Percentiles rank a stretch among this genome's conserved stretches.
phyloP scores from a whole-genome alignment of 92 coral and sea anemone genomes.

The Phenganax stokvisi region DNA sequence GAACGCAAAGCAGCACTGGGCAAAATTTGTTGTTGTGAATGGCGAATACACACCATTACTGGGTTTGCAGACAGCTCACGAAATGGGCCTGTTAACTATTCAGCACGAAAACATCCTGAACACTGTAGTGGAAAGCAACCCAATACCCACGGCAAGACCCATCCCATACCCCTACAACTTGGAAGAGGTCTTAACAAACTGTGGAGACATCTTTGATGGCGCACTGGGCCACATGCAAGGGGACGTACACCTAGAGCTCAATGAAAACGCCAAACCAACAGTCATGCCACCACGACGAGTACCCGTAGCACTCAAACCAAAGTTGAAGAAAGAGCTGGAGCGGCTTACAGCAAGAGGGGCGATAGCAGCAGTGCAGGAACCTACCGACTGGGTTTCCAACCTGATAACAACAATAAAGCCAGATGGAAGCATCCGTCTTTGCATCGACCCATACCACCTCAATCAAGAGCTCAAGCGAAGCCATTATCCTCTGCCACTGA shows the following conservation, averaged over 20 bases:
- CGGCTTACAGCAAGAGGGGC: no score
- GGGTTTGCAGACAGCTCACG: slow-evolving; percentile 45
- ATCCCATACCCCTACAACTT: background rate
- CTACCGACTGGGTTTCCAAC: no score
- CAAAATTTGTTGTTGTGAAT: slow-evolving; percentile 46
- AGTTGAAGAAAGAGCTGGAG: no score
- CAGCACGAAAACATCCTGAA: slow-evolving; percentile 38
- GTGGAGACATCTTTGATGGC: slow-evolving; percentile 44
- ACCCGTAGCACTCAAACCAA: no score
- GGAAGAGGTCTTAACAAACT: slow-evolving; percentile 29
- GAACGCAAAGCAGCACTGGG: slow-evolving; percentile 41
- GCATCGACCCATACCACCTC: no score
- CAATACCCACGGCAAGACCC: background rate
- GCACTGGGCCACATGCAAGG: slow-evolving; percentile 47
- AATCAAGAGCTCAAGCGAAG: no score
- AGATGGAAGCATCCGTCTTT: no score
- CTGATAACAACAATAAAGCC: no score
- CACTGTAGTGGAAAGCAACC: background rate
- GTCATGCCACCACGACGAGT: no score
- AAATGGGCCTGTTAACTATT: slow-evolving; percentile 38
- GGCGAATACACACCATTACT: slow-evolving; percentile 42
- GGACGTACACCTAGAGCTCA: slow-evolving; percentile 42
- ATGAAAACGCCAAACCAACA: background rate
- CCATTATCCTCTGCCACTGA: background rate
- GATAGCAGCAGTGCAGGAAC: no score